Base-by-base conservation (phyloP, 2,888 invertebrate genomes). In the Sicus ferrugineus region DNA sequence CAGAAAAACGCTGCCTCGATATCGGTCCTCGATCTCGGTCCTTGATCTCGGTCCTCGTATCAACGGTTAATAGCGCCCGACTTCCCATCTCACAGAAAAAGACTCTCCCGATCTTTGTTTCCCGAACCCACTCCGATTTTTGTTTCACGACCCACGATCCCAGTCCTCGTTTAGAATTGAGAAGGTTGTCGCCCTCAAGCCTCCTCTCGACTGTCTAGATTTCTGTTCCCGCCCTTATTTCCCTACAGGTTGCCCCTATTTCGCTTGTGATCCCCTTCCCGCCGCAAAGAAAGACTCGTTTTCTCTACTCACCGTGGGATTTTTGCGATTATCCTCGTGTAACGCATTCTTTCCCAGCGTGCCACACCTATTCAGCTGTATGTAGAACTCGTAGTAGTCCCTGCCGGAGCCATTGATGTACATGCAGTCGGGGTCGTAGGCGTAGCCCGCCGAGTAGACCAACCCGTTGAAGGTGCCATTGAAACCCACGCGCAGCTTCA, bases 391-490 rank as follows among this genome's bases (percentile, higher is more conserved):
- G 84, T 96, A 96, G 84, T 94, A 94, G 81, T 94, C 94, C 9
- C 94, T 87, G 0, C 96, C 96, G 0, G 95, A 93, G 0, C 96
- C 96, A 86, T 96, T 96, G 74, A 96, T 93, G 85, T 96, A 96
- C 90, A 96, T 95, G 83, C 96, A 96, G 83, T 96, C 95, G 0
- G 94, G 94, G 82, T 96, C 96, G 81, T 96, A 95, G 0, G 96
- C 94, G 84, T 96, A 96, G 67, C 96, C 94, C 81, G 96, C 94
- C 0, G 95, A 96, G 86, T 96, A 96, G 30, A 96, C 90, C 54
- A 96, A 87, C 54, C 96, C 96, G 26, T 90, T 89, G 80, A 96
- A 96, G 0, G 95, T 93, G 21, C 96, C 96, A 84, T 96, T 96
- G 85, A 96, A 96, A 2, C 94, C 94, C 58, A 96, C 92, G 73